Evolutionary conservation across 2,113 vertebrate genomes (phyloP).

Genomic region (Carassius gibelio): DNA sequence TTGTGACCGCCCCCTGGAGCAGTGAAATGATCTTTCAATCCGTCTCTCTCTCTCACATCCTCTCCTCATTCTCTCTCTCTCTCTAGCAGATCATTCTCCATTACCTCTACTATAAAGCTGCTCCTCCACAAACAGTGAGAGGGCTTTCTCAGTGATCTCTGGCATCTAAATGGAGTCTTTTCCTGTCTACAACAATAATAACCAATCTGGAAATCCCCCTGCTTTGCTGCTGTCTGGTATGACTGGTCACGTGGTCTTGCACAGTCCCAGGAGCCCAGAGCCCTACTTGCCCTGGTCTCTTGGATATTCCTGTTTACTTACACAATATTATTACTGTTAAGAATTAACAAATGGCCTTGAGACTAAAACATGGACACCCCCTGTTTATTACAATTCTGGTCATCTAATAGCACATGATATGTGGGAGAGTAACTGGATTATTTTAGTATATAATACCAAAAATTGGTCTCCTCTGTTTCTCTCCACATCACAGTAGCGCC

Average conservation of each 20-base stretch:
- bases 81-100: slow-evolving; percentile 6
- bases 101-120: slow-evolving; percentile 5
- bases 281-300: slow-evolving; percentile 21
- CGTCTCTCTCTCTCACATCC: not conserved
- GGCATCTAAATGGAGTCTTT: slow-evolving; percentile 53
- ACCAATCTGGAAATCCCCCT: slow-evolving; percentile 61
- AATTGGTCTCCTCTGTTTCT: no score
- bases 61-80: not conserved
- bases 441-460: not conserved
- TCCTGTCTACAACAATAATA: slow-evolving; percentile 57
- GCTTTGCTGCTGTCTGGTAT: slow-evolving; percentile 57
- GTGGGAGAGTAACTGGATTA: slow-evolving; percentile 21
- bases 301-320: slow-evolving; percentile 38
- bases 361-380: slow-evolving; percentile 17
- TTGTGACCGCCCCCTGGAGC: slow-evolving; percentile 22
- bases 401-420: not conserved
- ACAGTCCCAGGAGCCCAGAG: slow-evolving; percentile 40
- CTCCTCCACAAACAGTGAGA: slow-evolving; percentile 39
- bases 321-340: slow-evolving; percentile 40
- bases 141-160: slow-evolving; percentile 46
- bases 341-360: slow-evolving; percentile 21
- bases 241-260: slow-evolving; percentile 39
- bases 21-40: slow-evolving; percentile 8
- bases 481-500: no score
- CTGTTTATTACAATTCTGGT: slow-evolving; percentile 3